Evolutionary conservation across 2,797 vertebrate species (phyloP).

Genomic region (Megalops cyprinoides): DNA sequence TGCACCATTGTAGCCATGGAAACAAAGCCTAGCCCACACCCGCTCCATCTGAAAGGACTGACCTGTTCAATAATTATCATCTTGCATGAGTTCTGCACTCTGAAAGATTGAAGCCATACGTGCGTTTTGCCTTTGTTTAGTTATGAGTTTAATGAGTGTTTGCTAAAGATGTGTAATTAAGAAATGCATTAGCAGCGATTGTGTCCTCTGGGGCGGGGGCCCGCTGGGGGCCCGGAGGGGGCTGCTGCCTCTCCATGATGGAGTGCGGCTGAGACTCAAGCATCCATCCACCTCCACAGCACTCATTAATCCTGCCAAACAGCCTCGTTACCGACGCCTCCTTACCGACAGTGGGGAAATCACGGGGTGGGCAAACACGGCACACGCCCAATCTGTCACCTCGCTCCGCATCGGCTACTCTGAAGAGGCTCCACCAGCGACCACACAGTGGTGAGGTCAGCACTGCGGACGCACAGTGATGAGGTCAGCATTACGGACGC

Average conservation of each 20-base stretch:
- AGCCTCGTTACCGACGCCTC: constrained; percentile 88
- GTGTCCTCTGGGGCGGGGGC: constrained; percentile 62
- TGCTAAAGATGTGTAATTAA: constrained; percentile 90
- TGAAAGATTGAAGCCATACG: constrained; percentile 4
- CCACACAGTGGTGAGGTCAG: no score
- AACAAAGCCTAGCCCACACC: neutral
- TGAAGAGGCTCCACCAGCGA: neutral
- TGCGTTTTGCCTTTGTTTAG: constrained; percentile 67
- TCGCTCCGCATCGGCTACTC: constrained; percentile 32
- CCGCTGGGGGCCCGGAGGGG: constrained; percentile 85
- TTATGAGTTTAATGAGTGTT: constrained; percentile 71
- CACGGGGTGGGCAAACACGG: constrained; percentile 95
- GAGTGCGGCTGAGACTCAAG: constrained; percentile 89
- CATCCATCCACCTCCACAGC: constrained; percentile 95
- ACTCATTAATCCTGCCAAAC: constrained; percentile 99
- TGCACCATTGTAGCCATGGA: neutral
- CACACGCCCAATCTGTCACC: constrained; percentile 87
- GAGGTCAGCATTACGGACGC: neutral
- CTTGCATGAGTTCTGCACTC: neutral
- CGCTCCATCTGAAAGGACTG: neutral
- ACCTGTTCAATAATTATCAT: constrained; percentile 10
- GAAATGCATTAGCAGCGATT: constrained; percentile 86
- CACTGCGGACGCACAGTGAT: no score
- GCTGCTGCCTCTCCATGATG: constrained; percentile 87
- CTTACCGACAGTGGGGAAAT: constrained; percentile 82